Percentiles rank a stretch among this genome's conserved stretches.
phyloP scores from a whole-genome alignment of 2,113 vertebrate species.

The Megaptera novaeangliae region DNA sequence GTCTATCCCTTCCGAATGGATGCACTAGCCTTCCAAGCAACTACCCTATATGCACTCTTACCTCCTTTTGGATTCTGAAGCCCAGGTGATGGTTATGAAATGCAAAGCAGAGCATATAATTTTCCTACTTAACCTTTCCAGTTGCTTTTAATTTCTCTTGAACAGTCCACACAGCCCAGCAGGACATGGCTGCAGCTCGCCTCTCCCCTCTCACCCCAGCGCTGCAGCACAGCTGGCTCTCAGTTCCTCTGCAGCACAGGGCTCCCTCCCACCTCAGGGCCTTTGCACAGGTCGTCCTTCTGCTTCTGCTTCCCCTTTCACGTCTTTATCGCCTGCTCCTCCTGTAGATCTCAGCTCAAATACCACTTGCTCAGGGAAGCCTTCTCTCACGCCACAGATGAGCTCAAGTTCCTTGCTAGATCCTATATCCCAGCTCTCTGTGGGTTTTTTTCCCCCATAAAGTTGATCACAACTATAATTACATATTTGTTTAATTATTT shows the following conservation, averaged over 20 bases:
- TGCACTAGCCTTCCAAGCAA: not conserved
- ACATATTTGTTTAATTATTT: not conserved
- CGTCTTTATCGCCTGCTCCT: not conserved
- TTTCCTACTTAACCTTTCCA: not conserved
- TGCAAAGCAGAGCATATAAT: not conserved
- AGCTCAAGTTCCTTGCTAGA: not conserved
- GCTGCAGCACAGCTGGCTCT: not conserved
- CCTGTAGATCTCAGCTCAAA: not conserved
- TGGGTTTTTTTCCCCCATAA: not conserved
- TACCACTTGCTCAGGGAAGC: constrained; percentile 1
- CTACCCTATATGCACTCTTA: not conserved
- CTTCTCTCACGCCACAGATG: not conserved
- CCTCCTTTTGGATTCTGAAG: not conserved
- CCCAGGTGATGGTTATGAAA: not conserved
- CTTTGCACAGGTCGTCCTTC: not conserved
- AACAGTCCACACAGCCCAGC: not conserved
- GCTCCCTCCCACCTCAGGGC: not conserved
- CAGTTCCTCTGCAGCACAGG: not conserved
- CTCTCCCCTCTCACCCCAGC: not conserved
- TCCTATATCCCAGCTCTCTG: not conserved
- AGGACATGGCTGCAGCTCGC: not conserved
- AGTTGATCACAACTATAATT: not conserved
- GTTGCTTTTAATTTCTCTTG: not conserved
- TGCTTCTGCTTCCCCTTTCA: constrained; percentile 30
- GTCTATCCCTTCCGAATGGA: not conserved